Evolutionary conservation across 92 coral and sea anemone genomes (phyloP).

Genomic region (Palythoa caribaeorum): DNA sequence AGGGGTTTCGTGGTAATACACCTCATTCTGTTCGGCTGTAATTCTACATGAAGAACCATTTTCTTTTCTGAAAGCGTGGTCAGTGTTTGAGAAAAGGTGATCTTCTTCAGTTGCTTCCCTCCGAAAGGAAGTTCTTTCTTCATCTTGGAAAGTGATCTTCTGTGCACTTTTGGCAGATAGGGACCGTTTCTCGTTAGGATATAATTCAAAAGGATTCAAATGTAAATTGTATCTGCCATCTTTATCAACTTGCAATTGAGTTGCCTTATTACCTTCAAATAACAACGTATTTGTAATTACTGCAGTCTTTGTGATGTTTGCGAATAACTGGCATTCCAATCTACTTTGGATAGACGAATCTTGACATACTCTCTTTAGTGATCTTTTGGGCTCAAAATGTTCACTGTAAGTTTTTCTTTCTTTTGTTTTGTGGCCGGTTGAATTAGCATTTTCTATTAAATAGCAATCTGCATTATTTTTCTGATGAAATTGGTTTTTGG

Average conservation of each 20-base stretch:
- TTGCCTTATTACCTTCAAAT: not conserved
- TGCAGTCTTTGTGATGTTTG: not conserved
- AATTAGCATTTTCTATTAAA: not conserved
- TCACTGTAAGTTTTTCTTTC: not conserved
- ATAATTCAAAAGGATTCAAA: not conserved
- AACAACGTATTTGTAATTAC: constrained; percentile 1
- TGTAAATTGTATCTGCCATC: not conserved
- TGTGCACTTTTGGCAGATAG: not conserved
- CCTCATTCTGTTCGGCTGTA: not conserved
- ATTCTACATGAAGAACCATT: not conserved
- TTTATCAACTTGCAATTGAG: too few relatives aligned
- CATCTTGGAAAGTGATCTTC: not conserved
- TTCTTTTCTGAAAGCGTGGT: not conserved
- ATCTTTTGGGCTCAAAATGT: not conserved
- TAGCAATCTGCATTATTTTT: not conserved
- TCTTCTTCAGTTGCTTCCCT: not conserved
- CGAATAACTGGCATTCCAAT: not conserved
- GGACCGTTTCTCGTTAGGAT: not conserved
- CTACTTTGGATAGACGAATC: not conserved
- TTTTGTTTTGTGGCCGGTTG: not conserved
- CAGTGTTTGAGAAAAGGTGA: not conserved
- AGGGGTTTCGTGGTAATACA: not conserved
- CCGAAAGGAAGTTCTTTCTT: not conserved
- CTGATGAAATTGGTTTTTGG: not conserved
- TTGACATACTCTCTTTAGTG: not conserved